A percentile compares a stretch with the other conserved stretches of the same genome.
These are phyloP conservation scores for Heliocidaris erythrogramma DNA, from an alignment of 35 echinoderm and acorn worm genomes.

Conservation along the genomic window DNA sequence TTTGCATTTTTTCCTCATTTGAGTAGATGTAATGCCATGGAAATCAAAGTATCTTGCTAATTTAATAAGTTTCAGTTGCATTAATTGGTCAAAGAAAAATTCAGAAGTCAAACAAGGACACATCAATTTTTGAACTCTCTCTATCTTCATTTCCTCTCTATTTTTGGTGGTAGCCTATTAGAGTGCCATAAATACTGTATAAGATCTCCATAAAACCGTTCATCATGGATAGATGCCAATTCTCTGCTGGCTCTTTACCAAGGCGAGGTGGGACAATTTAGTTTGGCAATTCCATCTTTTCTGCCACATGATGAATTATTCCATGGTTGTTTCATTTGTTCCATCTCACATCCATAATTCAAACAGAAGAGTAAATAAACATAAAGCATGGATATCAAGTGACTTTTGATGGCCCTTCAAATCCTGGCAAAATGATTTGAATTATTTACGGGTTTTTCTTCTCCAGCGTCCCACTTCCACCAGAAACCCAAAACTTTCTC, in stretches of 20 bases:
- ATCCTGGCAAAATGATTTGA: not conserved
- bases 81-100: not conserved
- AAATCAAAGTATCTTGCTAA: not conserved
- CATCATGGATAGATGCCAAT: not conserved
- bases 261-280: not conserved
- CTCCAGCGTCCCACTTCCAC: not conserved
- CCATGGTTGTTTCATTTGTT: not conserved
- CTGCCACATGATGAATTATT: not conserved
- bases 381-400: slow-evolving; percentile 18
- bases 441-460: not conserved
- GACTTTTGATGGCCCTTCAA: slow-evolving; percentile 16
- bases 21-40: not conserved
- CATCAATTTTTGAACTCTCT: not conserved
- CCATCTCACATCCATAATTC: not conserved
- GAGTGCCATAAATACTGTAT: not conserved
- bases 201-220: slow-evolving; percentile 9
- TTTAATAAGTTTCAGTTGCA: not conserved
- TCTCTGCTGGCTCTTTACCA: not conserved
- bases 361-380: not conserved
- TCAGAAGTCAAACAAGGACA: not conserved
- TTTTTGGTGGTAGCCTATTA: not conserved
- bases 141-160: not conserved
- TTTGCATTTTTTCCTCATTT: not conserved
- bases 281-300: slow-evolving; percentile 11
- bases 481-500: slow-evolving; percentile 1